phyloP scores from a whole-genome alignment of 2,888 invertebrate species.

The Hoplodrina ambigua region DNA sequence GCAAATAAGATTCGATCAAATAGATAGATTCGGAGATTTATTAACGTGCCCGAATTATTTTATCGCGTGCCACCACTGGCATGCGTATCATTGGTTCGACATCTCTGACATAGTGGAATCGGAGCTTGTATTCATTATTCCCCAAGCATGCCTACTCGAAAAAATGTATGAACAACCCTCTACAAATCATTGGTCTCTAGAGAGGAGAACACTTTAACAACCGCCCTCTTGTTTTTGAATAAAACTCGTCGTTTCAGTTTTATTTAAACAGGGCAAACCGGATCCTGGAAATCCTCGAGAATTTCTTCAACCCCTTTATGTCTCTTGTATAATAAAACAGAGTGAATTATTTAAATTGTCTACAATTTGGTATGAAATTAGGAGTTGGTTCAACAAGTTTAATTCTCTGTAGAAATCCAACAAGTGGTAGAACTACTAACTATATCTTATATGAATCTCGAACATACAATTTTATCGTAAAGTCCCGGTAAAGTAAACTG shows the following conservation, averaged over 20 bases:
- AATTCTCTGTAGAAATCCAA: constrained; percentile 40
- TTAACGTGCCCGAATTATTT: no score
- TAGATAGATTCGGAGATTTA: no score
- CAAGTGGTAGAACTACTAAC: constrained; percentile 33
- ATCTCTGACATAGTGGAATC: neutral
- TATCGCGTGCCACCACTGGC: no score
- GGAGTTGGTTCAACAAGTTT: constrained; percentile 16
- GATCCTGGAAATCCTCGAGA: constrained; percentile 28
- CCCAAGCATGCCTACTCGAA: neutral
- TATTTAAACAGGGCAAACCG: constrained; percentile 37
- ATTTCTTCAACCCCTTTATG: constrained; percentile 25
- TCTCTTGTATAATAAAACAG: constrained; percentile 26
- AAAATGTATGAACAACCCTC: constrained; percentile 14
- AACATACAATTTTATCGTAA: constrained; percentile 20
- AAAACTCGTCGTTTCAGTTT: constrained; percentile 42
- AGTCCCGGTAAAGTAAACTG: neutral
- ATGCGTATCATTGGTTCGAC: no score
- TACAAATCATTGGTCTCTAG: constrained; percentile 15
- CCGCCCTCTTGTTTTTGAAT: constrained; percentile 43
- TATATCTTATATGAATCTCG: neutral
- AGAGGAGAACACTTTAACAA: constrained; percentile 38
- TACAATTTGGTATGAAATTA: constrained; percentile 9
- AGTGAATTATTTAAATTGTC: constrained; percentile 21
- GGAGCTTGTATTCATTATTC: constrained; percentile 1
- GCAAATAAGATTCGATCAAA: no score